Conservation (phyloP, 2,797 vertebrate species). For the Rhinella marina region DNA sequence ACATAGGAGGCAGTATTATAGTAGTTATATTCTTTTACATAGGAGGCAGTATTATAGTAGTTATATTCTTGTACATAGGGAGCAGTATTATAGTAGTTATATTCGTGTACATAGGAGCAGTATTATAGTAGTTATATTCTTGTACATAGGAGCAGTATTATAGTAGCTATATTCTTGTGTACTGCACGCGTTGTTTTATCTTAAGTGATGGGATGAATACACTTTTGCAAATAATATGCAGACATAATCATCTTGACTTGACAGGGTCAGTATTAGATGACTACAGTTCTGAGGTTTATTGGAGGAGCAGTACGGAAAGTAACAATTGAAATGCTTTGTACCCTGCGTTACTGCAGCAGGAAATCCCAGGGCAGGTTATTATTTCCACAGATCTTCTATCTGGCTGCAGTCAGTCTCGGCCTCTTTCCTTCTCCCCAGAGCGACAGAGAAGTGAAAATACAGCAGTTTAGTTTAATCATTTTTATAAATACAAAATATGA, state of each 20-base stretch:
- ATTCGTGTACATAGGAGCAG: not conserved
- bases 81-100: not conserved
- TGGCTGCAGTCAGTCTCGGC: slow-evolving; percentile 27
- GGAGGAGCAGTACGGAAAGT: not conserved
- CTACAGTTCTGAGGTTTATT: slow-evolving; percentile 12
- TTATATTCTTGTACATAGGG: not conserved
- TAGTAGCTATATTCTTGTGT: not conserved
- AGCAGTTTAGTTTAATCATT: slow-evolving; percentile 20
- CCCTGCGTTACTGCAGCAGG: slow-evolving; percentile 15
- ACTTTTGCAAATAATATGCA: not conserved
- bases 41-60: not conserved
- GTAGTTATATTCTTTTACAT: slow-evolving; percentile 6
- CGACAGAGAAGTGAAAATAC: slow-evolving; percentile 8
- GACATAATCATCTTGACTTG: not conserved
- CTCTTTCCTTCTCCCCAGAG: not conserved
- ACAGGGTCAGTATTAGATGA: slow-evolving; percentile 30
- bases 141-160: not conserved
- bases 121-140: slow-evolving; percentile 6
- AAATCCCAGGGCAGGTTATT: slow-evolving; percentile 38
- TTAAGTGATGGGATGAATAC: not conserved
- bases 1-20: not conserved
- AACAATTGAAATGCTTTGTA: slow-evolving; percentile 22
- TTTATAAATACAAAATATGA: slow-evolving; percentile 9
- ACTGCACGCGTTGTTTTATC: not conserved
- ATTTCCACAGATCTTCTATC: slow-evolving; percentile 51